These are phyloP conservation scores for Hemichromis elongatus DNA, from an alignment of 2,113 vertebrate genomes.

Conservation along the genomic window DNA sequence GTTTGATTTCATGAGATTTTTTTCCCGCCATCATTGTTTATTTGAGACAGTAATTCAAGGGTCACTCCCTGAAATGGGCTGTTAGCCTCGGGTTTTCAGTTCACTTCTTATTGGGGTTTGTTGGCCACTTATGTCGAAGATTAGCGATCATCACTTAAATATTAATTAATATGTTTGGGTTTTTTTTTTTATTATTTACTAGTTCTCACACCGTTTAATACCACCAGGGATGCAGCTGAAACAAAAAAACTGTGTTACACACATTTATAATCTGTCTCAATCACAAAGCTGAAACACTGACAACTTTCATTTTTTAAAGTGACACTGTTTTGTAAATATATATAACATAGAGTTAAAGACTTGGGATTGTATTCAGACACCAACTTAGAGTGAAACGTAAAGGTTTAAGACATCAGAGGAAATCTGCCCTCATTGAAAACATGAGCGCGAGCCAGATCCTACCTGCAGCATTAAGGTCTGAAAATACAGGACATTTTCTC, in stretches of 20 bases:
- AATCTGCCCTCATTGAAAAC: neutral
- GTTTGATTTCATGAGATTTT: neutral
- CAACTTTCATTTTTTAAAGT: neutral
- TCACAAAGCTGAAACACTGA: neutral
- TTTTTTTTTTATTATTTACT: neutral
- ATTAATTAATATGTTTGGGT: too few species aligned
- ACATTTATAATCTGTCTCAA: neutral
- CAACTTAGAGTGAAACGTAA: rapidly evolving
- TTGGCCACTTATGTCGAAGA: neutral
- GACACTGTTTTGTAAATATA: too few species aligned
- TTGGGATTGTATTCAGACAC: rapidly evolving
- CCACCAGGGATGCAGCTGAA: rapidly evolving
- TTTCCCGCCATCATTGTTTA: neutral
- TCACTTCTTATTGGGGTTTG: neutral
- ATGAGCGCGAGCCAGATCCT: rapidly evolving
- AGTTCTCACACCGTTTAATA: neutral
- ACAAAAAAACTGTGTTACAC: neutral
- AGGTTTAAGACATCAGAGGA: neutral
- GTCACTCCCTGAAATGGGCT: neutral
- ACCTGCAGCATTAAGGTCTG: neutral
- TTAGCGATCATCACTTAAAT: neutral
- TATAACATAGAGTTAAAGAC: too few species aligned
- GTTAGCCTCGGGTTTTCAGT: neutral
- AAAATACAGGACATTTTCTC: neutral
- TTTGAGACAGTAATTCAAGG: neutral